Percentiles rank a stretch among this genome's conserved stretches.
phyloP scores from a whole-genome alignment of 2,113 vertebrate species.

The Excalfactoria chinensis region DNA sequence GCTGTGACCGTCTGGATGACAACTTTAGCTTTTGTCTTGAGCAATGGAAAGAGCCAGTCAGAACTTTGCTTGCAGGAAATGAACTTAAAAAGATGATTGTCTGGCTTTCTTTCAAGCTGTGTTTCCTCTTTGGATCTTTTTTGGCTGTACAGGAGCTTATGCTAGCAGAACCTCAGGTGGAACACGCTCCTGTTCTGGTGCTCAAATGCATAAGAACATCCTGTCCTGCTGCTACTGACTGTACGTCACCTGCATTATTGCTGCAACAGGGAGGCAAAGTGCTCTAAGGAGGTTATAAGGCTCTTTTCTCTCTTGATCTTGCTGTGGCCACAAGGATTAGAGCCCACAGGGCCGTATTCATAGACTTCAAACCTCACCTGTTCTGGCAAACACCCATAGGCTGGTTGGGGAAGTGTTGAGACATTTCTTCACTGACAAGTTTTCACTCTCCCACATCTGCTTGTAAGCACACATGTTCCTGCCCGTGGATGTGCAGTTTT shows the following conservation, averaged over 20 bases:
- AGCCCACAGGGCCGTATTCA: not conserved
- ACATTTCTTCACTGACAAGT: not conserved
- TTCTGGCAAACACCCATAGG: not conserved
- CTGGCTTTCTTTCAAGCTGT: not conserved
- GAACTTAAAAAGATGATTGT: not conserved
- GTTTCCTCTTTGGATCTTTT: not conserved
- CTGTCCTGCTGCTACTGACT: not conserved
- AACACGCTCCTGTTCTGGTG: not conserved
- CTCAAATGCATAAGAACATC: not conserved
- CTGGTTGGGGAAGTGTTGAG: not conserved
- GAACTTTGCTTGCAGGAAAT: not conserved
- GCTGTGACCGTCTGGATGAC: not conserved
- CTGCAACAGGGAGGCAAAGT: not conserved
- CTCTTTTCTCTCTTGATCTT: not conserved
- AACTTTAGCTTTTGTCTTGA: not conserved
- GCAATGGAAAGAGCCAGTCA: not conserved
- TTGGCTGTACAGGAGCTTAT: not conserved
- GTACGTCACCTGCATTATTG: rapidly evolving
- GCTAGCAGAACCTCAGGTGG: not conserved
- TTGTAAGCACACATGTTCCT: not conserved
- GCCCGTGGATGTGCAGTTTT: not conserved
- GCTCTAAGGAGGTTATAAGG: not conserved
- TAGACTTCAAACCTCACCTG: not conserved
- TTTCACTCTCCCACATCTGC: not conserved
- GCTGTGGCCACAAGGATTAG: not conserved